Conservation (phyloP, 30 jellyfish, hydroid and myxozoan genomes). For the Chrysaora quinquecirrha region DNA sequence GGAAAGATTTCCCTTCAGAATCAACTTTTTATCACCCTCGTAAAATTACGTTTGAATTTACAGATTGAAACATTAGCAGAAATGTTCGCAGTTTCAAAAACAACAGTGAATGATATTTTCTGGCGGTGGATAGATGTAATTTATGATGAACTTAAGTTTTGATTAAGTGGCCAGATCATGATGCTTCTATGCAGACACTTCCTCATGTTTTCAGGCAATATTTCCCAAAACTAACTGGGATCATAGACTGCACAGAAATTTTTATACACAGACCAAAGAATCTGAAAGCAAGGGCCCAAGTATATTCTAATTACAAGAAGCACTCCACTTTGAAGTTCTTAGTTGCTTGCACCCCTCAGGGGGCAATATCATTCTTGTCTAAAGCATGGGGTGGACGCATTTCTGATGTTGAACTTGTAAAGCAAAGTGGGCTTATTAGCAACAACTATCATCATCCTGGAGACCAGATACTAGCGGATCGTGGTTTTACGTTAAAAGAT, state of each 20-base stretch:
- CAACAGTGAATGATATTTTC: not conserved
- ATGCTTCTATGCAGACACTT: too few species aligned
- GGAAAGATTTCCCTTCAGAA: not conserved
- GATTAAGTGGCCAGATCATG: constrained; percentile 2
- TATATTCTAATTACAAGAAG: too few species aligned
- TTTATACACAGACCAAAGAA: too few species aligned
- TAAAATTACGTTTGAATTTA: not conserved
- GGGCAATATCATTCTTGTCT: constrained; percentile 16
- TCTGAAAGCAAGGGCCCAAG: constrained; percentile 2
- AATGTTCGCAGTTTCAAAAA: not conserved
- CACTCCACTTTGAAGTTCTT: too few species aligned
- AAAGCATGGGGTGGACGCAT: constrained; percentile 54
- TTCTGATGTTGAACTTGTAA: constrained; percentile 17
- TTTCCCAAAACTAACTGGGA: too few species aligned
- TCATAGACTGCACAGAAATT: not conserved
- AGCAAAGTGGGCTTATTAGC: constrained; percentile 20
- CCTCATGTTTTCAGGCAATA: too few species aligned
- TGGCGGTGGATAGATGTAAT: not conserved
- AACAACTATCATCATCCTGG: constrained; percentile 39
- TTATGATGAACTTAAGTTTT: not conserved
- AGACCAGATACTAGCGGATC: too few species aligned
- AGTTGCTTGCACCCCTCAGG: too few species aligned
- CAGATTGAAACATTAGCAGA: too few species aligned
- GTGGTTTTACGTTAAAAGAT: constrained; percentile 47
- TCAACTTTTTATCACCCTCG: constrained; percentile 2